A percentile compares a stretch with the other conserved stretches of the same genome.
These are phyloP conservation scores for Brienomyrus longianalis DNA, from an alignment of 2,113 vertebrate genomes.

Conservation along the genomic window DNA sequence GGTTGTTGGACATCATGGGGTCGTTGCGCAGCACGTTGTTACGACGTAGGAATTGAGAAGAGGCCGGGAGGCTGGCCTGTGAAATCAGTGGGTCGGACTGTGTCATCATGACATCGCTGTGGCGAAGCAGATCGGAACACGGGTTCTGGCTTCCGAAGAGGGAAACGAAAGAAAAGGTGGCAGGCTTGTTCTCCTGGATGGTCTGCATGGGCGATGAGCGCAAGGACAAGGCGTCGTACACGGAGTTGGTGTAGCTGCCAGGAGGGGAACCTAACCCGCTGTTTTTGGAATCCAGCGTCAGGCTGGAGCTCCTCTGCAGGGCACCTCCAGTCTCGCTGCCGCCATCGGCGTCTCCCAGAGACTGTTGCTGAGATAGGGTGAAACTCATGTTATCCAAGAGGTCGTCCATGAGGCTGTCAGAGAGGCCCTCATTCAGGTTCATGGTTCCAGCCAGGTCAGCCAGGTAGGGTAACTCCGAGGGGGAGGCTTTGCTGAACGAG, in stretches of 20 bases:
- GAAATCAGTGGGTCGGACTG: constrained; percentile 97
- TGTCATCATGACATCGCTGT: constrained; percentile 90
- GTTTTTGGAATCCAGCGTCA: constrained; percentile 79
- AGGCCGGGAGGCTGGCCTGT: constrained; percentile 86
- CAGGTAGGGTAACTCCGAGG: constrained; percentile 78
- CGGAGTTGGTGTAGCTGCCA: constrained; percentile 74
- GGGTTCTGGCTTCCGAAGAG: constrained; percentile 84
- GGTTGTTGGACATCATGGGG: constrained; percentile 71
- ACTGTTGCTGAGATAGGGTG: constrained; percentile 75
- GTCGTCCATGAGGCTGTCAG: constrained; percentile 89
- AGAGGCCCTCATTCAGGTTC: constrained; percentile 90
- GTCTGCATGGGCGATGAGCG: constrained; percentile 98
- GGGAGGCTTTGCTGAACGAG: constrained; percentile 70
- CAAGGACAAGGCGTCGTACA: constrained; percentile 81
- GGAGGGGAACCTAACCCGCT: constrained; percentile 74
- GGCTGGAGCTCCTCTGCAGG: constrained; percentile 82
- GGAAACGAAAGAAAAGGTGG: constrained; percentile 86
- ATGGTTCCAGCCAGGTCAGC: constrained; percentile 94
- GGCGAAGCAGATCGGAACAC: constrained; percentile 76
- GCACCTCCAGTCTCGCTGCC: constrained; percentile 51
- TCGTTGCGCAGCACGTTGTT: constrained; percentile 81
- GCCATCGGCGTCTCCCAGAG: constrained; percentile 57
- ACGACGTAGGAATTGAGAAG: constrained; percentile 81
- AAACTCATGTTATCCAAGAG: constrained; percentile 90
- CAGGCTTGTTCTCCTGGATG: constrained; percentile 96